phyloP scores from a whole-genome alignment of 2,113 vertebrate genomes.

The Podarcis muralis region DNA sequence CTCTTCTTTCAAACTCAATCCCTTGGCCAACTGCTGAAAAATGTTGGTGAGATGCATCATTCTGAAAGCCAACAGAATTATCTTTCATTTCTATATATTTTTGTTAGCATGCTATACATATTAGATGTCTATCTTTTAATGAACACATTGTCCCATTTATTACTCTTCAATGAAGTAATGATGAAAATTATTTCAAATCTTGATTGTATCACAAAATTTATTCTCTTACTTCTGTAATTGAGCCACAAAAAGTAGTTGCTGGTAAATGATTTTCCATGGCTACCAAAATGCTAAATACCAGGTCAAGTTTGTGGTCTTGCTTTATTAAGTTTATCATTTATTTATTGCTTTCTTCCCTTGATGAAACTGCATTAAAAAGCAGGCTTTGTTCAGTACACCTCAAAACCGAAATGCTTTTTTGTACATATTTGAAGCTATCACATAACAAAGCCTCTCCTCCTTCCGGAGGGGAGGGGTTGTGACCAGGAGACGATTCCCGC shows the following conservation, averaged over 20 bases:
- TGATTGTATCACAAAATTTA: neutral
- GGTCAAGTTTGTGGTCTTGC: neutral
- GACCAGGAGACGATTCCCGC: too few species aligned
- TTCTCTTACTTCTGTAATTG: neutral
- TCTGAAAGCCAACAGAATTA: neutral
- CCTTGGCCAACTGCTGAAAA: too few species aligned
- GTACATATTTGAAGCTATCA: neutral
- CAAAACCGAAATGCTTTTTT: too few species aligned
- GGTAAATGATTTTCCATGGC: neutral
- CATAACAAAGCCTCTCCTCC: neutral
- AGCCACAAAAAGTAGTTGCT: neutral
- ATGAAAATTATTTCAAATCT: neutral
- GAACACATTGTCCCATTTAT: neutral
- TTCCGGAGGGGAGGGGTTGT: too few species aligned
- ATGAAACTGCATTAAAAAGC: too few species aligned
- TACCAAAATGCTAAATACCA: neutral
- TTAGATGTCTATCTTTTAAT: neutral
- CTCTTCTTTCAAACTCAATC: too few species aligned
- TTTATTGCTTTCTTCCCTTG: too few species aligned
- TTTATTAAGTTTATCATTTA: neutral
- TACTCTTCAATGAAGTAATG: neutral
- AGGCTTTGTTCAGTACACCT: too few species aligned
- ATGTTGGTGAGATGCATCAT: too few species aligned
- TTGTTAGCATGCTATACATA: neutral
- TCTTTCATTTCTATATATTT: neutral